Evolutionary conservation across 2,888 invertebrate species (phyloP).

Genomic region (Mesodorylaimus sp.): DNA sequence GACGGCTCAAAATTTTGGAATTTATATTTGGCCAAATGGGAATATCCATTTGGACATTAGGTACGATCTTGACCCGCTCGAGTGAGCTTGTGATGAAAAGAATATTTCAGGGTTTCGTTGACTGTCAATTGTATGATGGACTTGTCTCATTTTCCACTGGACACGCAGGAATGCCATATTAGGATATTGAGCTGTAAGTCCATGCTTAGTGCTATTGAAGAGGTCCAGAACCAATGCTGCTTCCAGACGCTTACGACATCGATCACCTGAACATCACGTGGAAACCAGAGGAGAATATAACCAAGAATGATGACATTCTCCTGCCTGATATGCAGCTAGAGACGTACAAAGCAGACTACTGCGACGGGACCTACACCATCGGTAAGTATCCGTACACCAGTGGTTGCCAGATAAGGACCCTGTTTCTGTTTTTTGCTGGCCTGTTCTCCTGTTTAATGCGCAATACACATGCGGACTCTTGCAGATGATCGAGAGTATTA

Average conservation of each 20-base stretch:
- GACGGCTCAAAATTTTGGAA: constrained; percentile 2
- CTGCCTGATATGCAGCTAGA: constrained; percentile 26
- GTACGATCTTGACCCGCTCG: too few relatives aligned
- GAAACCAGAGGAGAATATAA: constrained; percentile 24
- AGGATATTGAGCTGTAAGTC: constrained; percentile 25
- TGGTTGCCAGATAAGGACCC: too few relatives aligned
- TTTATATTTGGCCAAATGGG: constrained; percentile 8
- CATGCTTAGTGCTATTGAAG: too few relatives aligned
- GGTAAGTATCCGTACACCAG: too few relatives aligned
- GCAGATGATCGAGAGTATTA: too few relatives aligned
- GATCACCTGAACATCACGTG: constrained; percentile 23
- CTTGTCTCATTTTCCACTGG: constrained; percentile 23
- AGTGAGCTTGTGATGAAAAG: too few relatives aligned
- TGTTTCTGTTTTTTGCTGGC: too few relatives aligned
- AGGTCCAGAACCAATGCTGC: too few relatives aligned
- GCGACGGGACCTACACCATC: constrained; percentile 24
- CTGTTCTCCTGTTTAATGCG: too few relatives aligned
- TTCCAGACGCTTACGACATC: constrained; percentile 25
- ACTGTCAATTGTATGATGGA: constrained; percentile 27
- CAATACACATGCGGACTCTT: too few relatives aligned
- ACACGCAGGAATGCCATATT: constrained; percentile 22
- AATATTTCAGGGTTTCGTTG: constrained; percentile 23
- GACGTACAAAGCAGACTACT: constrained; percentile 15
- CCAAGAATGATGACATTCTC: constrained; percentile 21
- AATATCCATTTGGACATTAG: constrained; percentile 4